Evolutionary conservation across 2,113 vertebrate species (phyloP), one percentile per base, ranked within the genome.

Genomic region (Seriola quinqueradiata): DNA sequence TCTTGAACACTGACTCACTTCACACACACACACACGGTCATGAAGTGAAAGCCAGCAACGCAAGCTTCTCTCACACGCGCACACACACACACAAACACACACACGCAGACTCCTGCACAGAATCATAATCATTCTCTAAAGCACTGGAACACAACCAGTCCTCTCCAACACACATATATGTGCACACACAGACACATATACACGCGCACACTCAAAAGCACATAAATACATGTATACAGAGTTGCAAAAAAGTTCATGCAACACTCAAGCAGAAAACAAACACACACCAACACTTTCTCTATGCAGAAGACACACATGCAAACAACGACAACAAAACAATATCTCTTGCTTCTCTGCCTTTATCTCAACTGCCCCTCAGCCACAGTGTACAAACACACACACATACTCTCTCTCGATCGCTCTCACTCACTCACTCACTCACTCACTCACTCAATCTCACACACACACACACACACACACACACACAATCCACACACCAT

Each of bases 301-400:
- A 14, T 68, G 75, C 65, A 75, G 25, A 63, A 83, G n/a, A 72
- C 58, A 79, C 65, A 75, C 44, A 44, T 57, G 19, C 46, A 81
- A 72, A 57, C 38, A 77, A 14, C 4, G n/a, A 52, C 44, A 83
- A 82, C 66, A 84, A 68, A 79, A 72, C 59, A 77, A 57, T 70
- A 42, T 46, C 17, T 74, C 54, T 57, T 23, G 32, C n/a, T 48
- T 59, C 42, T 61, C 17, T 34, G 70, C 74, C 63, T 83, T 85
- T 77, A 83, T 83, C 69, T 76, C 34, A 58, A 61, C 73, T 87
- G 58, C 63, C 75, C 58, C 55, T 76, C 44, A 77, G 77, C 46
- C 5, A 79, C 65, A 79, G 42, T 46, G 74, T 7, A 68, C 65
- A 78, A 58, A 79, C 40, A 50, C 14, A 36, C 58, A 28, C 19